Conservation (phyloP, 1,140 invertebrate genomes). For the Aphelenchoides avenae region DNA sequence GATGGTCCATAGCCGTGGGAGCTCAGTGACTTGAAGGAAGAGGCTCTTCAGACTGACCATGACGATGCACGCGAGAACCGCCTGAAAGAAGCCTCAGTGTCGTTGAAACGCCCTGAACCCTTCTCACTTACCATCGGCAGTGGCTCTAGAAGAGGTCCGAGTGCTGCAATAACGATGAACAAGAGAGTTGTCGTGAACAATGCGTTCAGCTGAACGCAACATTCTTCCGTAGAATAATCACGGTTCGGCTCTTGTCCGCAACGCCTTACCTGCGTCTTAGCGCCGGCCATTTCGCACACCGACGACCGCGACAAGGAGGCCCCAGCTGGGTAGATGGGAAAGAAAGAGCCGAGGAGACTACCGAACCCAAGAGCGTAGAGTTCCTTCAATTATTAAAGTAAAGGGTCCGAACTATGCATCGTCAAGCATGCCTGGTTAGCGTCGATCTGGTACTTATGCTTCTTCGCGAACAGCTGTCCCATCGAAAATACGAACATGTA, state of each 20-base stretch:
- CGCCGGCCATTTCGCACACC: slow-evolving; percentile 57
- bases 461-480: slow-evolving; percentile 65
- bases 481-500: slow-evolving; percentile 66
- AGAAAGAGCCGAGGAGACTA: slow-evolving; percentile 63
- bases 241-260: too few relatives aligned
- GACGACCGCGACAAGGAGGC: slow-evolving; percentile 63
- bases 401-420: not conserved
- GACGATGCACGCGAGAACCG: slow-evolving; percentile 63
- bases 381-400: slow-evolving; percentile 59
- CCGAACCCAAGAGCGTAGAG: slow-evolving; percentile 64
- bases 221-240: too few relatives aligned
- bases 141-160: slow-evolving; percentile 63
- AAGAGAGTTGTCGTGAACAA: slow-evolving; percentile 56
- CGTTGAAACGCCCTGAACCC: not conserved
- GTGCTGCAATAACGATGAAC: slow-evolving; percentile 63
- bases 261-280: slow-evolving; percentile 52
- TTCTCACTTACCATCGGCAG: slow-evolving; percentile 63
- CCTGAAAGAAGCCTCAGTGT: slow-evolving; percentile 62
- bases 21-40: slow-evolving; percentile 61
- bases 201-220: slow-evolving; percentile 46
- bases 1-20: slow-evolving; percentile 59
- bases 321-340: slow-evolving; percentile 64
- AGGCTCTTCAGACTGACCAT: slow-evolving; percentile 63
- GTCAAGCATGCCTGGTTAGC: slow-evolving; percentile 63
- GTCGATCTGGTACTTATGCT: slow-evolving; percentile 65